These are phyloP conservation scores for Orientallactaga bullata DNA, from an alignment of 2,113 vertebrate genomes.

Conservation along the genomic window DNA sequence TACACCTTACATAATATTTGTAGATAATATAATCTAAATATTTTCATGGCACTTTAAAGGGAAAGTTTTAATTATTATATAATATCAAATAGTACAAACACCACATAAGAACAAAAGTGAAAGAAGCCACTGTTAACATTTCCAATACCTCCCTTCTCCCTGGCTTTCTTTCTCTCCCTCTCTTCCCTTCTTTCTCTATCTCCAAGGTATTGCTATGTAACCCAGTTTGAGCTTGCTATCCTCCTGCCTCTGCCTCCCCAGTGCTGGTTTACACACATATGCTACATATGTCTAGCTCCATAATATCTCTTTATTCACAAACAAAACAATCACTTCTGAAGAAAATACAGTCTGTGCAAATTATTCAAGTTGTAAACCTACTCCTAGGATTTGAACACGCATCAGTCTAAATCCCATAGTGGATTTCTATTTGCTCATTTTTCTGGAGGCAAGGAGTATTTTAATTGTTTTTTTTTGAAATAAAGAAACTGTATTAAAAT, in stretches of 20 bases:
- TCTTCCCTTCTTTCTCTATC: not conserved
- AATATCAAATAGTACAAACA: slow-evolving; percentile 50
- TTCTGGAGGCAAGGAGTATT: not conserved
- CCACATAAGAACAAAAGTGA: not conserved
- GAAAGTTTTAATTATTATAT: not conserved
- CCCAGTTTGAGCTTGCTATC: no score
- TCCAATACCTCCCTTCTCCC: not conserved
- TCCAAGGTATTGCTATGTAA: not conserved
- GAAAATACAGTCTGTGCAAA: not conserved
- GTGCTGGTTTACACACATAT: not conserved
- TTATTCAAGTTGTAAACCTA: not conserved
- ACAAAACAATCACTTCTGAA: not conserved
- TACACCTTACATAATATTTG: not conserved
- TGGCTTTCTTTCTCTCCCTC: not conserved
- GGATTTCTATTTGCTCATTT: not conserved
- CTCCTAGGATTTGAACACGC: not conserved
- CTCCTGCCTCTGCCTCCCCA: no score
- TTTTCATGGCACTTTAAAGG: not conserved
- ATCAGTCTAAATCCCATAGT: not conserved
- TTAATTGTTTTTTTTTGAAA: not conserved
- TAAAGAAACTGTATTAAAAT: not conserved
- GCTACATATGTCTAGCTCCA: not conserved
- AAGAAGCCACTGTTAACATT: not conserved
- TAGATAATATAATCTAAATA: slow-evolving; percentile 43
- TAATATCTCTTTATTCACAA: not conserved